Evolutionary conservation across 2,888 invertebrate genomes (phyloP).

Genomic region (Polyploca ridens): DNA sequence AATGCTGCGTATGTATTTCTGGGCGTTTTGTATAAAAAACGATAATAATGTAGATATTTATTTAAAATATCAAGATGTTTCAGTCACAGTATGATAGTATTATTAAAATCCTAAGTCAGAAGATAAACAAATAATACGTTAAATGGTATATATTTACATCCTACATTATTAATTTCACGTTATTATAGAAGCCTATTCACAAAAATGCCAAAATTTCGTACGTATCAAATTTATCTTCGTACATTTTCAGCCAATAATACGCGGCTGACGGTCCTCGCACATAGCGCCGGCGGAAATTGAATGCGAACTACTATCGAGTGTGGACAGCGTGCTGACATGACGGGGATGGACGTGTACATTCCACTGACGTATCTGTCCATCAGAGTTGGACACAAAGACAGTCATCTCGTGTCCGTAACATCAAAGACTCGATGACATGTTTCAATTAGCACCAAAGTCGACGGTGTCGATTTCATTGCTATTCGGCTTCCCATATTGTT

Average conservation of each 20-base stretch:
- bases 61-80: not conserved
- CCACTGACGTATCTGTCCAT: conserved; percentile 60
- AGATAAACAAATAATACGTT: too few relatives aligned
- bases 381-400: conserved; percentile 62
- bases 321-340: conserved; percentile 53
- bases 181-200: conserved; percentile 22
- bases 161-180: conserved; percentile 28
- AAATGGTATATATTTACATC: too few relatives aligned
- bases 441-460: conserved; percentile 45
- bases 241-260: conserved; percentile 53
- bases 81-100: not conserved
- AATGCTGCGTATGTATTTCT: not conserved
- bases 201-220: conserved; percentile 14
- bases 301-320: conserved; percentile 62
- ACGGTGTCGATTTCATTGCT: conserved; percentile 19
- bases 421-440: conserved; percentile 58
- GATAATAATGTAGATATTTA: too few relatives aligned
- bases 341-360: conserved; percentile 51
- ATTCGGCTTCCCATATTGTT: conserved; percentile 22
- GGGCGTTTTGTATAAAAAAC: not conserved
- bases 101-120: not conserved
- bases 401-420: conserved; percentile 57
- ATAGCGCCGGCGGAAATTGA: conserved; percentile 67
- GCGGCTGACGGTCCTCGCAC: conserved; percentile 49
- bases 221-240: conserved; percentile 46